Evolutionary conservation across 2,797 vertebrate genomes (phyloP).

Genomic region (Pseudochaenichthys georgianus): DNA sequence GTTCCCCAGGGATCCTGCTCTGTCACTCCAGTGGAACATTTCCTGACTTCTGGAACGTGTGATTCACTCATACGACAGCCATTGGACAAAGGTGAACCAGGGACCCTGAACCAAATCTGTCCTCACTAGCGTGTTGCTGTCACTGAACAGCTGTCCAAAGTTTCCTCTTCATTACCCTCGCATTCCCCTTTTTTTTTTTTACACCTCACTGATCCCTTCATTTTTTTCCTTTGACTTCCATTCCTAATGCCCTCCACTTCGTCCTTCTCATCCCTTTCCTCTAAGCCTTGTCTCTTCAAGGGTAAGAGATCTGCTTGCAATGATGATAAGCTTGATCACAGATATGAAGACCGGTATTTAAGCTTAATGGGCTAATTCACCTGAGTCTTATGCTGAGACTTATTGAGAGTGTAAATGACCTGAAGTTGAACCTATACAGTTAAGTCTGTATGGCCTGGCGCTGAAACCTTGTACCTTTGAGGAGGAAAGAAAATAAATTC

Average conservation of each 20-base stretch:
- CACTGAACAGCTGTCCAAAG: slow-evolving; percentile 55
- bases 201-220: slow-evolving; percentile 3
- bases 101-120: slow-evolving; percentile 55
- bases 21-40: slow-evolving; percentile 32
- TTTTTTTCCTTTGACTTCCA: slow-evolving; percentile 16
- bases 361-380: slow-evolving; percentile 65
- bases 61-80: slow-evolving; percentile 15
- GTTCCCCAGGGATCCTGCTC: slow-evolving; percentile 37
- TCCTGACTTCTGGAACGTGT: slow-evolving; percentile 32
- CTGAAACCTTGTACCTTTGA: slow-evolving; percentile 54
- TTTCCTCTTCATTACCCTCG: slow-evolving; percentile 13
- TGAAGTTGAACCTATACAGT: slow-evolving; percentile 62
- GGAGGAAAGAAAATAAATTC: neutral
- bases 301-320: slow-evolving; percentile 60
- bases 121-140: slow-evolving; percentile 54
- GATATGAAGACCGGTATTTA: slow-evolving; percentile 62
- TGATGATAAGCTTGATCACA: slow-evolving; percentile 54
- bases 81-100: slow-evolving; percentile 32
- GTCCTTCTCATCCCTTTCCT: slow-evolving; percentile 21
- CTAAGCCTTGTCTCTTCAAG: slow-evolving; percentile 47
- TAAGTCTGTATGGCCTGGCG: slow-evolving; percentile 50
- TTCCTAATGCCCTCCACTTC: slow-evolving; percentile 14
- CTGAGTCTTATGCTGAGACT: slow-evolving; percentile 56
- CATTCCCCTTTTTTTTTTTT: slow-evolving; percentile 19
- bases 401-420: slow-evolving; percentile 57